Conservation (phyloP, 2,888 invertebrate genomes). For the Acanthococcus lagerstroemiae region DNA sequence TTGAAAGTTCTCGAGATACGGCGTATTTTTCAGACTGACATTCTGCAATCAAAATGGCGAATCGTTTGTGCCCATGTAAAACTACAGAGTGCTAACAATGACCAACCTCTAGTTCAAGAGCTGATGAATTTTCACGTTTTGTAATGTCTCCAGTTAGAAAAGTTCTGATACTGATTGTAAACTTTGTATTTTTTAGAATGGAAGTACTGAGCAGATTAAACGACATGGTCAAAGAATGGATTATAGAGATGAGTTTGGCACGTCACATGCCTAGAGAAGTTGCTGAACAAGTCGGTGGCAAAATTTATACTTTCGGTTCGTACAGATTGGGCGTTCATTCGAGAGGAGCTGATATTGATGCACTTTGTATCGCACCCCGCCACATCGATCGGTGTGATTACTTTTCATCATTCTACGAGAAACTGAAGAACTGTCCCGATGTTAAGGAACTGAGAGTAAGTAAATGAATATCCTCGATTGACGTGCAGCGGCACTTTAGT, state of each 20-base stretch:
- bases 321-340: slow-evolving; percentile 92
- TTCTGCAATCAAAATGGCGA: too few species aligned
- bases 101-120: too few species aligned
- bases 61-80: too few species aligned
- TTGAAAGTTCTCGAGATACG: too few species aligned
- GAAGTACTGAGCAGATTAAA: slow-evolving; percentile 65
- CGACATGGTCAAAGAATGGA: slow-evolving; percentile 86
- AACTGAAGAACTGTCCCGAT: slow-evolving; percentile 76
- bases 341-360: slow-evolving; percentile 97
- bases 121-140: too few species aligned
- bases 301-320: slow-evolving; percentile 99
- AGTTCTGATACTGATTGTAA: too few species aligned
- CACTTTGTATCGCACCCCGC: slow-evolving; percentile 91
- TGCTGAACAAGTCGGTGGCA: slow-evolving; percentile 87
- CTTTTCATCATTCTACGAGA: slow-evolving; percentile 87
- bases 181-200: slow-evolving; percentile 43
- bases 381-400: slow-evolving; percentile 91
- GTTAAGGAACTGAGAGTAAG: slow-evolving; percentile 68
- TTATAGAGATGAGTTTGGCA: slow-evolving; percentile 72
- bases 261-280: slow-evolving; percentile 84
- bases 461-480: slow-evolving; percentile 19
- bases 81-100: too few species aligned
- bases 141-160: neutral
- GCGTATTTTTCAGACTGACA: too few species aligned
- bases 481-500: too few species aligned